Evolutionary conservation across 2,113 vertebrate genomes (phyloP).

Genomic region (Ailuropoda melanoleuca): DNA sequence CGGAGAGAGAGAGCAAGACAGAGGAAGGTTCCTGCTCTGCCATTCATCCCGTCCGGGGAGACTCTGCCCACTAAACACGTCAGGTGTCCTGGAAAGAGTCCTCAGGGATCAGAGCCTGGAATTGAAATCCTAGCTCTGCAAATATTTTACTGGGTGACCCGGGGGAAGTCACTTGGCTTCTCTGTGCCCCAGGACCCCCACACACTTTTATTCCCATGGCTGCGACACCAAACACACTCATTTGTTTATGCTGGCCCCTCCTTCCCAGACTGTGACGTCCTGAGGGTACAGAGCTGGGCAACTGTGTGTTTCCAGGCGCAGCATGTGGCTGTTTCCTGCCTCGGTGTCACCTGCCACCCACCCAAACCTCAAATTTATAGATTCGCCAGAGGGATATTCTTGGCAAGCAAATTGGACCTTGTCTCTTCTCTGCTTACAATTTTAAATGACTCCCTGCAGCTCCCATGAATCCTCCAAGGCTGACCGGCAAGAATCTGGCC

Average conservation of each 20-base stretch:
- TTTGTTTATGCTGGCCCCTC: not conserved
- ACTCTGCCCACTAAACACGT: not conserved
- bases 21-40: not conserved
- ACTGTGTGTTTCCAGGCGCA: not conserved
- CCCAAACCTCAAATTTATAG: not conserved
- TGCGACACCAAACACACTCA: not conserved
- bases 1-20: too few species aligned
- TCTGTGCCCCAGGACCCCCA: accelerated
- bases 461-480: not conserved
- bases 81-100: not conserved
- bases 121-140: not conserved
- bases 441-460: not conserved
- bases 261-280: not conserved
- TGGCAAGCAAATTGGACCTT: not conserved
- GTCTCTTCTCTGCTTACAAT: not conserved
- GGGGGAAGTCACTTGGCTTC: not conserved
- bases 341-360: not conserved
- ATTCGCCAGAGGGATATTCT: not conserved
- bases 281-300: not conserved
- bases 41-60: not conserved
- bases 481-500: too few species aligned
- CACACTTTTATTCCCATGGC: accelerated
- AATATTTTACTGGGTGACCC: not conserved
- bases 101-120: not conserved
- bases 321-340: not conserved